phyloP scores from a whole-genome alignment of 2,888 invertebrate genomes.

The Campoplex nolae region DNA sequence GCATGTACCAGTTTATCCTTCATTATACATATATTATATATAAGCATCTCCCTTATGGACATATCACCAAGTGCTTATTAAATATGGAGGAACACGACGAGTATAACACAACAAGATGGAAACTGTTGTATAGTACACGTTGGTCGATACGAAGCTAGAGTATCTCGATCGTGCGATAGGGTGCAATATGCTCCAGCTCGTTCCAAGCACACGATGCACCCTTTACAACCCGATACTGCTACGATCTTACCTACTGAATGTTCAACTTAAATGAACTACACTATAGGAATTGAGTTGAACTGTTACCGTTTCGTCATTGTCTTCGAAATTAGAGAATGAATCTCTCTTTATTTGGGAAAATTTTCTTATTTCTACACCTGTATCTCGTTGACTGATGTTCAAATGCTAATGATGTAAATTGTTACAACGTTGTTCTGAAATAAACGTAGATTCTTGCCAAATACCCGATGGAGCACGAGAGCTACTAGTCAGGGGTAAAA shows the following conservation, averaged over 20 bases:
- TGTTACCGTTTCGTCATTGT: not conserved
- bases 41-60: not conserved
- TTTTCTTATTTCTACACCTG: not conserved
- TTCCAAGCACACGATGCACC: not conserved
- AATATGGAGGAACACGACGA: slow-evolving; percentile 57
- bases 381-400: not conserved
- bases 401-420: too few relatives aligned
- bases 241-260: not conserved
- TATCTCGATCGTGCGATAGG: slow-evolving; percentile 23
- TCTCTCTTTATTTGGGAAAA: not conserved
- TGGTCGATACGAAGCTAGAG: slow-evolving; percentile 39
- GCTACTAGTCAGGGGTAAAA: not conserved
- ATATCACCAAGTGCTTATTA: slow-evolving; percentile 63
- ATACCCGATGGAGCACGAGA: too few relatives aligned
- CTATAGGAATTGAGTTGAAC: not conserved
- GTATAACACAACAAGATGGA: slow-evolving; percentile 37
- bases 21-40: not conserved
- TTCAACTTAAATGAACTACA: not conserved
- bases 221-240: not conserved
- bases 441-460: too few relatives aligned
- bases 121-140: slow-evolving; percentile 22
- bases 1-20: slow-evolving; percentile 42
- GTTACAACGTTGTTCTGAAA: too few relatives aligned
- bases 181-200: slow-evolving; percentile 16
- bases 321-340: not conserved